Percentiles rank a stretch among this genome's conserved stretches.
Conservation (phyloP, 2,888 invertebrate genomes). For the Steinernema scapterisci region DNA sequence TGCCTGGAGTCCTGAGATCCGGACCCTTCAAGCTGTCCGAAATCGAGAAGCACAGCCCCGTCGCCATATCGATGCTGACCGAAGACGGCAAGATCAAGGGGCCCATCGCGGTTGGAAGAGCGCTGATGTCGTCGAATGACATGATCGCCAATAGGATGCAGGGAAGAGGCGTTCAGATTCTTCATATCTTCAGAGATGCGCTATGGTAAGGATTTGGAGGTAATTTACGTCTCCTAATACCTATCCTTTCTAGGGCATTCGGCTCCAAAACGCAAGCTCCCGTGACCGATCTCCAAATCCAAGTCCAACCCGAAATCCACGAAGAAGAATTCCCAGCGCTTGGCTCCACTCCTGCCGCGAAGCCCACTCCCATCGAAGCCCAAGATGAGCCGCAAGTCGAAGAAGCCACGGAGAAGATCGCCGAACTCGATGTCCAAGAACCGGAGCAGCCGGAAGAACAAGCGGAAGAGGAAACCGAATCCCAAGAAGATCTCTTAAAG, state of each 20-base stretch:
- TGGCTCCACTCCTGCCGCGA: conserved; percentile 11
- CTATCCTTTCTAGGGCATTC: conserved; percentile 45
- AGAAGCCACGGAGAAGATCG: conserved; percentile 5
- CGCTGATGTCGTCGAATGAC: conserved; percentile 56
- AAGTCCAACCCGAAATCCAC: conserved; percentile 26
- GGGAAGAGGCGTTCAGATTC: conserved; percentile 57
- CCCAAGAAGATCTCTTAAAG: conserved; percentile 32
- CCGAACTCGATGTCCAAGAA: conserved; percentile 14
- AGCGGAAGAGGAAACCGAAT: conserved; percentile 26
- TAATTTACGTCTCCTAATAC: too few relatives aligned
- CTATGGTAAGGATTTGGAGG: conserved; percentile 60
- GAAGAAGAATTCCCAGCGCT: conserved; percentile 13
- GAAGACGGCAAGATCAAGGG: conserved; percentile 43
- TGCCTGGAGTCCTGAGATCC: conserved; percentile 44
- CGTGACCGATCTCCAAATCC: not conserved
- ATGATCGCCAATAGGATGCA: conserved; percentile 53
- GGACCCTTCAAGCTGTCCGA: conserved; percentile 34
- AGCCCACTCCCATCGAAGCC: too few relatives aligned
- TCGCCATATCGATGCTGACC: conserved; percentile 44
- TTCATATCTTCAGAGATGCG: conserved; percentile 56
- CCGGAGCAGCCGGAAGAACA: too few relatives aligned
- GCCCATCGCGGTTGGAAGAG: conserved; percentile 58
- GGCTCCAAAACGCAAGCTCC: conserved; percentile 48
- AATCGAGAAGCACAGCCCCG: conserved; percentile 46
- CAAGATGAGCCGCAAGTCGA: conserved; percentile 24